phyloP scores from a whole-genome alignment of 2,888 invertebrate genomes.

The Callimorpha dominula region DNA sequence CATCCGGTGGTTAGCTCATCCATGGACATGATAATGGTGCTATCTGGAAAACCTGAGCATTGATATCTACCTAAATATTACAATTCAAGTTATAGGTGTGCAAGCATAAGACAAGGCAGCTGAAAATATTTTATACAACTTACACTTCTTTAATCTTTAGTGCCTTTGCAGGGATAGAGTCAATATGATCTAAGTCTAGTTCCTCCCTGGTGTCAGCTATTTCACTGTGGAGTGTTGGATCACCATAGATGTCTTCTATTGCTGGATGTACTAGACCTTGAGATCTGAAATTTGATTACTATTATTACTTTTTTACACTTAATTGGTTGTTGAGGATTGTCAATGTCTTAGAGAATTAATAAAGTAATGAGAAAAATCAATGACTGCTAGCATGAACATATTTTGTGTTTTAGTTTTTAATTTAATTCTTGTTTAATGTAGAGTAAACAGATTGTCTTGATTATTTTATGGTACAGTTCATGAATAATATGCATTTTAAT shows the following conservation, averaged over 20 bases:
- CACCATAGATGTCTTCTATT: slow-evolving; percentile 77
- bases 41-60: not conserved
- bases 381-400: not conserved
- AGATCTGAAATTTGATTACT: slow-evolving; percentile 50
- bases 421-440: not conserved
- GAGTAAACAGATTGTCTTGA: not conserved
- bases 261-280: slow-evolving; percentile 72
- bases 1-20: too few relatives aligned
- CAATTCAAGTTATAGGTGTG: not conserved
- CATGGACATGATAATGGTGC: not conserved
- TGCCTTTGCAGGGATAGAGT: slow-evolving; percentile 53
- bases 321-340: not conserved
- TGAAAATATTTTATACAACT: slow-evolving; percentile 46
- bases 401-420: not conserved
- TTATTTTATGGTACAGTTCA: not conserved
- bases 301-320: not conserved
- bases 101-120: not conserved
- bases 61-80: not conserved
- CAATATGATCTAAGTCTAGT: slow-evolving; percentile 53
- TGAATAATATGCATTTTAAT: not conserved
- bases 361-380: not conserved
- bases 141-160: slow-evolving; percentile 78
- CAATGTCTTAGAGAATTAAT: not conserved
- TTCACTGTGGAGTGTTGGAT: slow-evolving; percentile 66
- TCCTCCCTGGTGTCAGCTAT: slow-evolving; percentile 67